A percentile compares a stretch with the other conserved stretches of the same genome.
Conservation (phyloP, 1,140 invertebrate species). For the Drosophila arawakana region DNA sequence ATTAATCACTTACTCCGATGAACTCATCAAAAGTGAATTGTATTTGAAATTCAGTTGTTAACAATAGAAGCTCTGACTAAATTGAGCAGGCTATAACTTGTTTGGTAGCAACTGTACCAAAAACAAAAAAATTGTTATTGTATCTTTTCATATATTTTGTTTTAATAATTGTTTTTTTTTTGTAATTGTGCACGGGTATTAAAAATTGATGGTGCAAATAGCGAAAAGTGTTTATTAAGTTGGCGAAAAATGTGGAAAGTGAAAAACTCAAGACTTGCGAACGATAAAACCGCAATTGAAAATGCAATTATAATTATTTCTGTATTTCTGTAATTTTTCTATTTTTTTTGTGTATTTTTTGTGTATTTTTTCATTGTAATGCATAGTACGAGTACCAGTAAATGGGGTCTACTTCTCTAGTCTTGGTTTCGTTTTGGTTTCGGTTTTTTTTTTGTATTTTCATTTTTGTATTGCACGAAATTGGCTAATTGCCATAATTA, state of each 20-base stretch:
- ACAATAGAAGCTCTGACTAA: not conserved
- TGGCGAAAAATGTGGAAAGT: conserved; percentile 41
- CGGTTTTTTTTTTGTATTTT: no score
- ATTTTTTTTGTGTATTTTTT: not conserved
- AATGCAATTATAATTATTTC: conserved; percentile 13
- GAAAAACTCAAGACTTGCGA: conserved; percentile 38
- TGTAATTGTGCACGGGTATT: conserved; percentile 26
- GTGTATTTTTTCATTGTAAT: conserved; percentile 2
- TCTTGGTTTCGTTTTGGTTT: conserved; percentile 17
- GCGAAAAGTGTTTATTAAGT: conserved; percentile 46
- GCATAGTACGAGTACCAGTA: not conserved
- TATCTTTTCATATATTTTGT: conserved; percentile 17
- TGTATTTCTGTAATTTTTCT: not conserved
- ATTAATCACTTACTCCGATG: not conserved
- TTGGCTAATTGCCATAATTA: conserved; percentile 74
- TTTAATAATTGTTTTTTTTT: not conserved
- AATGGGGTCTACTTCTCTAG: conserved; percentile 7
- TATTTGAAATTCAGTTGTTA: not conserved
- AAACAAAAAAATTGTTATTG: not conserved
- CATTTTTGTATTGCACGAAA: conserved; percentile 46
- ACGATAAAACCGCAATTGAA: conserved; percentile 31
- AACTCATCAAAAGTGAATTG: not conserved
- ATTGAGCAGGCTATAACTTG: not conserved
- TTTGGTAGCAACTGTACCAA: conserved; percentile 9
- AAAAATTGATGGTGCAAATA: conserved; percentile 42